Conservation (phyloP, 2,888 invertebrate species). For the Onchidella celtica region DNA sequence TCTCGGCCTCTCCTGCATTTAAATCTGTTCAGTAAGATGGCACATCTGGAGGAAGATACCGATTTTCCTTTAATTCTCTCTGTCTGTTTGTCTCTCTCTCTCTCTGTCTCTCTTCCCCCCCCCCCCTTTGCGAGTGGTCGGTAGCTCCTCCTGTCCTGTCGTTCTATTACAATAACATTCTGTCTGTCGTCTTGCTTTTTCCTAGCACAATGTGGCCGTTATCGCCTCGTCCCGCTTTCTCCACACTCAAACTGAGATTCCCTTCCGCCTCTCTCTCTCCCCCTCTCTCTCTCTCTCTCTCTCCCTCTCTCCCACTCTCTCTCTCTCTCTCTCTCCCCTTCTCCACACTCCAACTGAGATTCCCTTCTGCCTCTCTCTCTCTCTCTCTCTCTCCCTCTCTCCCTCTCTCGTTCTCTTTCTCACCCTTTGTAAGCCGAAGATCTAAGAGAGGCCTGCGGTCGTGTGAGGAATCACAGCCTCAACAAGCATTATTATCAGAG, state of each 20-base stretch:
- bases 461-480: too few relatives aligned
- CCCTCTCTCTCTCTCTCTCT: background rate
- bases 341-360: background rate
- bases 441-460: too few relatives aligned
- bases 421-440: background rate
- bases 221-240: too few relatives aligned
- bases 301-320: background rate
- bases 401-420: background rate
- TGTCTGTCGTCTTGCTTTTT: too few relatives aligned
- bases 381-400: slow-evolving; percentile 14
- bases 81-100: background rate
- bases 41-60: too few relatives aligned
- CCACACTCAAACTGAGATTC: background rate
- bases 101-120: background rate
- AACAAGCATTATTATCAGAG: too few relatives aligned
- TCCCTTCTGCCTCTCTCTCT: slow-evolving; percentile 1
- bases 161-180: too few relatives aligned
- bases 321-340: background rate
- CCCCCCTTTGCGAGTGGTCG: too few relatives aligned
- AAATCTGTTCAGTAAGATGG: too few relatives aligned
- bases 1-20: too few relatives aligned
- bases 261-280: background rate
- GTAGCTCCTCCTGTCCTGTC: too few relatives aligned
- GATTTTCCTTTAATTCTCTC: background rate
- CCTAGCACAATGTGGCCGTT: too few relatives aligned